phyloP scores from a whole-genome alignment of 2,113 vertebrate genomes.

The Pongo abelii region DNA sequence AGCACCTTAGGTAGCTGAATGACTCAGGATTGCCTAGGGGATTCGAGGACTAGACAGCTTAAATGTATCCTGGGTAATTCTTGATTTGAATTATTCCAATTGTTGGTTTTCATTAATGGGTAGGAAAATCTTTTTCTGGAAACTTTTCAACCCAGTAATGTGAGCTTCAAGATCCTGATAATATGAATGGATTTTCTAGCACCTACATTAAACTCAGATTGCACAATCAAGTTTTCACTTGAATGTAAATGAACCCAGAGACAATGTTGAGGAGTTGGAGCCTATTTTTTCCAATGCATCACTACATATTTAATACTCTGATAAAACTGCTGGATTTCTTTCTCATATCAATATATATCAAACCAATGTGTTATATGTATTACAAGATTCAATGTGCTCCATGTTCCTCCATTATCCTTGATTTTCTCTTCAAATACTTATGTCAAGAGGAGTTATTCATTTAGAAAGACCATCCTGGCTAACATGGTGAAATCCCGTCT shows the following conservation, averaged over 20 bases:
- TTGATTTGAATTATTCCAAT: neutral
- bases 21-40: neutral
- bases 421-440: neutral
- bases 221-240: neutral
- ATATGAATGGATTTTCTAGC: neutral
- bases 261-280: neutral
- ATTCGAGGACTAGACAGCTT: neutral
- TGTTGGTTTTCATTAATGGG: conserved; percentile 14
- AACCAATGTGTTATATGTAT: neutral
- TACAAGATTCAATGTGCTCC: neutral
- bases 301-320: neutral
- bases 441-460: neutral
- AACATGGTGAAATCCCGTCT: too few relatives aligned
- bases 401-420: neutral
- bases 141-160: neutral
- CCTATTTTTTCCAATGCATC: neutral
- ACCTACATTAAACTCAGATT: neutral
- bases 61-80: neutral
- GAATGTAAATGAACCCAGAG: neutral
- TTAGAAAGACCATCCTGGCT: neutral
- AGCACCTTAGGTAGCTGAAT: neutral
- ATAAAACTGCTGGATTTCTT: neutral
- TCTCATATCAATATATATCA: neutral
- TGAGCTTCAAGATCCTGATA: neutral
- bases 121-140: neutral